Percentiles rank a stretch among this genome's conserved stretches.
phyloP scores from a whole-genome alignment of 2,113 vertebrate genomes.

The Otus sunia region DNA sequence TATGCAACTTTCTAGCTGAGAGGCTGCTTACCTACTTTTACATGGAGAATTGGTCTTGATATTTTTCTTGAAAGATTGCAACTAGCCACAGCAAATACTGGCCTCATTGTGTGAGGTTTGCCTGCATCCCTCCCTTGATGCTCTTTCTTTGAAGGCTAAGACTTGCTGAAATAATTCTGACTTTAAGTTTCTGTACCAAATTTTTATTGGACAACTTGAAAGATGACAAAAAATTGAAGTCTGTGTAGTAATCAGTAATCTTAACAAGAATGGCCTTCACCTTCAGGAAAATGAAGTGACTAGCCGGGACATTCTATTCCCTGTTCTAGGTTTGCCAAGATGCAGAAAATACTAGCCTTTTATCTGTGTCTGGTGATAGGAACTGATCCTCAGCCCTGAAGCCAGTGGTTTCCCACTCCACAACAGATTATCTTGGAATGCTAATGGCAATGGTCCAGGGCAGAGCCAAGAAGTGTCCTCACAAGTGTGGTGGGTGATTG shows the following conservation, averaged over 20 bases:
- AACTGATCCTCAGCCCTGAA: not conserved
- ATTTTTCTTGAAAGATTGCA: not conserved
- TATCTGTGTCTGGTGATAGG: not conserved
- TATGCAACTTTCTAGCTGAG: not conserved
- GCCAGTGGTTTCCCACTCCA: not conserved
- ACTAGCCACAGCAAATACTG: not conserved
- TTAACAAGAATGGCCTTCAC: not conserved
- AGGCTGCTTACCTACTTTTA: not conserved
- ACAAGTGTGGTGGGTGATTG: fast-evolving
- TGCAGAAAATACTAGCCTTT: not conserved
- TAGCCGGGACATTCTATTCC: not conserved
- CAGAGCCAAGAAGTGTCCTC: not conserved
- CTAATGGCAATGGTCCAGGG: not conserved
- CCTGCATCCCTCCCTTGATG: not conserved
- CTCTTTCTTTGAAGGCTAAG: not conserved
- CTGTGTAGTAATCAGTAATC: not conserved
- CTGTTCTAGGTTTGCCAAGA: not conserved
- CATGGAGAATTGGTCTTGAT: not conserved
- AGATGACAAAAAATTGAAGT: not conserved
- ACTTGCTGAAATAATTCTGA: not conserved
- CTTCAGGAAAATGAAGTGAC: not conserved
- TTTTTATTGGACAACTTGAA: not conserved
- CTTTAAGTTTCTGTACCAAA: not conserved
- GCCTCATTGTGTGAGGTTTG: not conserved
- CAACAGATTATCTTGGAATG: not conserved